Evolutionary conservation across 1,140 invertebrate species (phyloP).

Genomic region (Zaprionus lachaisei): DNA sequence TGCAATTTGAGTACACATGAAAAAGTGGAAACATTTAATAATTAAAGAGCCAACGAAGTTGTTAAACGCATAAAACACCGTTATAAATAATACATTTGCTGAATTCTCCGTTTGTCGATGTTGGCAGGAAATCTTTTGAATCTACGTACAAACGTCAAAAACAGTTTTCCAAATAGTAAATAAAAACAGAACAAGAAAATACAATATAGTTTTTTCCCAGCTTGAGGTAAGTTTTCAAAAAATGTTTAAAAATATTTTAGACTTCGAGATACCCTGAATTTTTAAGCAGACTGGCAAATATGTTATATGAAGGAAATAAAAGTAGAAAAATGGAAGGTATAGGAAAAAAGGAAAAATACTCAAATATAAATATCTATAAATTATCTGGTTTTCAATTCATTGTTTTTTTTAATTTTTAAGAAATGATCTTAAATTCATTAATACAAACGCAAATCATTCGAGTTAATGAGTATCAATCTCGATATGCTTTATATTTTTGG

Average conservation of each 20-base stretch:
- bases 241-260: background rate
- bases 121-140: constrained; percentile 41
- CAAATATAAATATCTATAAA: background rate
- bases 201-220: constrained; percentile 5
- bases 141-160: constrained; percentile 22
- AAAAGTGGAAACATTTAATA: constrained; percentile 35
- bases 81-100: constrained; percentile 42
- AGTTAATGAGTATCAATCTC: background rate
- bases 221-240: constrained; percentile 14
- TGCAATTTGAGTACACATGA: constrained; percentile 21
- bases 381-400: background rate
- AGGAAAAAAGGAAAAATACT: too few species aligned
- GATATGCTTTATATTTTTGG: background rate
- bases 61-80: constrained; percentile 33
- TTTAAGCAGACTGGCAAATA: background rate
- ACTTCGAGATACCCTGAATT: background rate
- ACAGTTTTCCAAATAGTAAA: constrained; percentile 16
- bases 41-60: constrained; percentile 30
- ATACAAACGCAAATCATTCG: background rate
- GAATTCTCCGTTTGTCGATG: constrained; percentile 31
- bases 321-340: too few species aligned
- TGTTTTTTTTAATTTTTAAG: background rate
- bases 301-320: background rate
- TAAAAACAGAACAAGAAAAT: constrained; percentile 8
- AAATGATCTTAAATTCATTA: background rate